Conservation (phyloP, 2,888 invertebrate species). For the Cremastinae sp. region DNA sequence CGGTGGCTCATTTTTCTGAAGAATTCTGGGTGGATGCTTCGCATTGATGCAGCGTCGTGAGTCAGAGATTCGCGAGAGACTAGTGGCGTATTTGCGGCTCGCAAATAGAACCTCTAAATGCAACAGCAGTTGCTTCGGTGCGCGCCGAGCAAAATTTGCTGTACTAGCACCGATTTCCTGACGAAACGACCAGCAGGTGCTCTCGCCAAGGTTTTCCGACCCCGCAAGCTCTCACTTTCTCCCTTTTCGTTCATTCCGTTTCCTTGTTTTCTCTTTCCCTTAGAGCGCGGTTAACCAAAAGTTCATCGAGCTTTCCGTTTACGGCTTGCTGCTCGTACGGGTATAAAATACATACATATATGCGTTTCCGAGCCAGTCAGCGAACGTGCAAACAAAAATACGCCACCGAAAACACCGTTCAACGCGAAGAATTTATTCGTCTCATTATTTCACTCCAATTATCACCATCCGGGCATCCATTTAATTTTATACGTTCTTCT, state of each 20-base stretch:
- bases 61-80: slow-evolving; percentile 29
- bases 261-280: neutral
- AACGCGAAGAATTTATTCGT: neutral
- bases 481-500: too few relatives aligned
- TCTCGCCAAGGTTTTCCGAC: slow-evolving; percentile 26
- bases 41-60: slow-evolving; percentile 17
- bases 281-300: slow-evolving; percentile 54
- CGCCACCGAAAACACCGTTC: neutral
- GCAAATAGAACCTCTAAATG: slow-evolving; percentile 54
- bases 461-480: too few relatives aligned
- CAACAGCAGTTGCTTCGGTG: slow-evolving; percentile 42
- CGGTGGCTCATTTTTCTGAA: neutral
- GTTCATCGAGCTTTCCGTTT: slow-evolving; percentile 60
- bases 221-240: neutral
- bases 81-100: slow-evolving; percentile 43
- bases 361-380: neutral
- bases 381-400: too few relatives aligned
- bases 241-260: neutral
- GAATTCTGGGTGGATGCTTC: too few relatives aligned
- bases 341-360: slow-evolving; percentile 16
- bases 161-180: slow-evolving; percentile 49
- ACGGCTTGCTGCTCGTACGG: slow-evolving; percentile 38
- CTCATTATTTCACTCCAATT: too few relatives aligned
- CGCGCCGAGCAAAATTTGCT: slow-evolving; percentile 32
- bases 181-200: slow-evolving; percentile 53